A percentile compares a stretch with the other conserved stretches of the same genome.
Evolutionary conservation across 2,797 vertebrate species (phyloP).

Genomic region (Columba guinea): DNA sequence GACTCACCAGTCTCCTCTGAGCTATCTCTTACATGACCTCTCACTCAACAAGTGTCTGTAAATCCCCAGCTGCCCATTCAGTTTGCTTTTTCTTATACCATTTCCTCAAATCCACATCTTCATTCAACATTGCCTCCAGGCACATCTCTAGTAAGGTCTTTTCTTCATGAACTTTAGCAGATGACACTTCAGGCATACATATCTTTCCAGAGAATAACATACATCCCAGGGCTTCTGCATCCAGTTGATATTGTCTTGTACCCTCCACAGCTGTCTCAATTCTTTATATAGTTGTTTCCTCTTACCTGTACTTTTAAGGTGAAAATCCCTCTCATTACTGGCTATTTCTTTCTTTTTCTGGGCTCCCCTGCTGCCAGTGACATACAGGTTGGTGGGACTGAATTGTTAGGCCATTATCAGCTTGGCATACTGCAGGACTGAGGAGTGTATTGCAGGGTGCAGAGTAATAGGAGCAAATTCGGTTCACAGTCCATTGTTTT

Average conservation of each 20-base stretch:
- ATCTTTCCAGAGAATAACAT: neutral
- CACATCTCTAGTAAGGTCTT: neutral
- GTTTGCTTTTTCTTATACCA: neutral
- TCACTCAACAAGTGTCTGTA: neutral
- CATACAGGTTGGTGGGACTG: neutral
- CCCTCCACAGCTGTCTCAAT: fast-evolving
- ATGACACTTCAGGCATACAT: neutral
- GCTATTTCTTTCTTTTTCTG: neutral
- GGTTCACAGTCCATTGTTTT: neutral
- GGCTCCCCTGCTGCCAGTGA: neutral
- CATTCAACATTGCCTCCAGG: neutral
- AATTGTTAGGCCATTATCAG: neutral
- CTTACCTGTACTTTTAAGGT: neutral
- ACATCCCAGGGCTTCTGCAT: neutral
- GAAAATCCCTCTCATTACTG: neutral
- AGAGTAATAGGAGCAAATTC: slow-evolving; percentile 28
- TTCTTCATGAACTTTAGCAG: neutral
- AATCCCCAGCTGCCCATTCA: neutral
- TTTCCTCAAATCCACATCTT: slow-evolving; percentile 7
- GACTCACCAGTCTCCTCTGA: neutral
- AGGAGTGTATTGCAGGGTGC: neutral
- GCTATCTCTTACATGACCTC: neutral
- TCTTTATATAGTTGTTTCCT: neutral
- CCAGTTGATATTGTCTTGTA: neutral
- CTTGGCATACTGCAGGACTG: neutral